Base-by-base conservation (phyloP, 2,888 invertebrate genomes). In the Sicus ferrugineus region DNA sequence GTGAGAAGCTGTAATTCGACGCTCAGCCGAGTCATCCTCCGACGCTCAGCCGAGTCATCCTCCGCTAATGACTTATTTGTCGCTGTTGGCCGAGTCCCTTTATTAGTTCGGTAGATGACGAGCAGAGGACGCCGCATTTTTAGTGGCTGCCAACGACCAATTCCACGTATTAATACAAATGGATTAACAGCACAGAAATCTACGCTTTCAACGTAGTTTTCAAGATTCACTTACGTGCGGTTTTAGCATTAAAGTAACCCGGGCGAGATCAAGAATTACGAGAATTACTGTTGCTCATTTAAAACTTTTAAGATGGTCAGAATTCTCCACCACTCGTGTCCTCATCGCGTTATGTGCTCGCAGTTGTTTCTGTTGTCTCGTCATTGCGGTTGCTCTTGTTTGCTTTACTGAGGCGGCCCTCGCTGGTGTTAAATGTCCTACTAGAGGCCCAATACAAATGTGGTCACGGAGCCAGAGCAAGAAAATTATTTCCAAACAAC, bases 401-500 rank as follows among this genome's bases (percentile, higher is more conserved):
- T 16, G 21, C 11, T 26, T 14, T 66, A 28, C 54, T 66, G 54
- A 28, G 54, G 54, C 26, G 21, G 46, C 19, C n/a, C n/a, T 46
- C 19, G 5, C 19, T 9, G 14, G 46, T n/a, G 46, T 46, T 46
- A n/a, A 46, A n/a, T 46, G n/a, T 46, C 19, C 19, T 46, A 14
- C 5, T 46, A n/a, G 46, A n/a, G n/a, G n/a, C 46, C 19, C n/a
- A 19, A 26, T 64, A 52, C 54, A 54, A 66, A 66, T 66, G 54
- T 26, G 54, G 38, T 54, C 54, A 21, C 63, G 9, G 28, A 34
- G 38, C 5, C 38, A 66, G 68, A 58, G 73, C 54, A 75, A 77
- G 79, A 81, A 76, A 78, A 80, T 80, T n/a, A n/a, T n/a, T n/a
- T n/a, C n/a, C 54, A 64, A 50, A 64, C 46, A 64, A 56, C 68